These are phyloP conservation scores for Parnassius orleans DNA, from an alignment of 2,888 invertebrate genomes.

Conservation along the genomic window DNA sequence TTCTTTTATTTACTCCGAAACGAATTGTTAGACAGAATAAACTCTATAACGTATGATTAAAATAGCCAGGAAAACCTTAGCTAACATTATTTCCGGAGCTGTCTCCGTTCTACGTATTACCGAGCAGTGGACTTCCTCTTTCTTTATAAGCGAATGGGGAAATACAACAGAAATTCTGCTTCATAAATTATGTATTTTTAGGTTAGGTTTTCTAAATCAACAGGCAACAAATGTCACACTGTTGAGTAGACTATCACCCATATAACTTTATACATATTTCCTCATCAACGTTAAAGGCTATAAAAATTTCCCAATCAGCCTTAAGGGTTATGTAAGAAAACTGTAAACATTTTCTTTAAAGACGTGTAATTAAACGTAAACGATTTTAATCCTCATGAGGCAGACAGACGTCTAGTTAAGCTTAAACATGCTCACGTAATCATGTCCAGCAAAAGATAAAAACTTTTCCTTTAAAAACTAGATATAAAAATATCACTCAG, in stretches of 20 bases:
- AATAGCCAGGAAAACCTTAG: constrained; percentile 65
- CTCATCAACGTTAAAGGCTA: too few species aligned
- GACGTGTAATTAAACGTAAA: neutral
- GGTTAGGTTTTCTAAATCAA: too few species aligned
- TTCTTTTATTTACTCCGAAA: neutral
- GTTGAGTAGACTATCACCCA: too few species aligned
- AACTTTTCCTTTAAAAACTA: too few species aligned
- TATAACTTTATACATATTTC: too few species aligned
- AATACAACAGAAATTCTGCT: neutral
- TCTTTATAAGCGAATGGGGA: neutral
- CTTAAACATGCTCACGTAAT: constrained; percentile 5
- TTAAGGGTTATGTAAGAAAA: too few species aligned
- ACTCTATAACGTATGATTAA: constrained; percentile 53
- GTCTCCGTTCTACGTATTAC: constrained; percentile 11
- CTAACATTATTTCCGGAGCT: constrained; percentile 61
- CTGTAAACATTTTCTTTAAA: too few species aligned
- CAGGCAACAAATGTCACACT: too few species aligned
- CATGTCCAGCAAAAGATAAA: neutral
- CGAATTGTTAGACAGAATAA: constrained; percentile 34
- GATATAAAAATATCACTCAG: too few species aligned
- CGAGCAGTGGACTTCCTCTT: constrained; percentile 5
- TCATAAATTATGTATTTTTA: too few species aligned
- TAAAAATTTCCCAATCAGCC: too few species aligned
- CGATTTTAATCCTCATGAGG: constrained; percentile 4
- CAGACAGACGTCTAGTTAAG: constrained; percentile 9